Percentiles rank a stretch among this genome's conserved stretches.
Conservation (phyloP, 2,113 vertebrate genomes). For the Procapra przewalskii region DNA sequence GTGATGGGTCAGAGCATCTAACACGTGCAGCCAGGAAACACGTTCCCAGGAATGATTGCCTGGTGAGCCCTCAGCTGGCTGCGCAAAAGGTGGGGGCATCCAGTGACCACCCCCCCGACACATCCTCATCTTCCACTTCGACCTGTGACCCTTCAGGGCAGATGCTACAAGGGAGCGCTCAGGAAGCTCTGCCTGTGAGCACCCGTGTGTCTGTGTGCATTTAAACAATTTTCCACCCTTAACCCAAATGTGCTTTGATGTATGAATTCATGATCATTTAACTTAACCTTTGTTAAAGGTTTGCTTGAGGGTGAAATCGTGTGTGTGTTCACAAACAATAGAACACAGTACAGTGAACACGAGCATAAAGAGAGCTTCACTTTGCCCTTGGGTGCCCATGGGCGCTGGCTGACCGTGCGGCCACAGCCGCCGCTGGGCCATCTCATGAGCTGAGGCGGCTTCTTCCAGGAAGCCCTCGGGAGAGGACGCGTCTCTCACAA, state of each 20-base stretch:
- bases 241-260: not conserved
- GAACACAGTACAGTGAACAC: not conserved
- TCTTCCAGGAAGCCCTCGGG: not conserved
- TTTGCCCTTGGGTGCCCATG: not conserved
- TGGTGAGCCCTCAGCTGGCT: not conserved
- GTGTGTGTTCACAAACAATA: not conserved
- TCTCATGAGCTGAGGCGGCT: not conserved
- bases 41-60: not conserved
- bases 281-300: not conserved
- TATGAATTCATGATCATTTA: not conserved
- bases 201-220: not conserved
- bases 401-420: not conserved
- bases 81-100: not conserved
- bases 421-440: not conserved
- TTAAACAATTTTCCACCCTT: not conserved
- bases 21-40: not conserved
- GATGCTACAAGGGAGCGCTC: not conserved
- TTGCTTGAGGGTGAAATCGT: not conserved
- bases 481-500: not conserved
- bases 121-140: not conserved
- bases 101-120: accelerated
- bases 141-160: not conserved
- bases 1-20: not conserved
- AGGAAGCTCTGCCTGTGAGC: not conserved
- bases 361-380: not conserved